Base-by-base conservation (phyloP, 1,140 invertebrate genomes). In the Trachymyrmex septentrionalis region DNA sequence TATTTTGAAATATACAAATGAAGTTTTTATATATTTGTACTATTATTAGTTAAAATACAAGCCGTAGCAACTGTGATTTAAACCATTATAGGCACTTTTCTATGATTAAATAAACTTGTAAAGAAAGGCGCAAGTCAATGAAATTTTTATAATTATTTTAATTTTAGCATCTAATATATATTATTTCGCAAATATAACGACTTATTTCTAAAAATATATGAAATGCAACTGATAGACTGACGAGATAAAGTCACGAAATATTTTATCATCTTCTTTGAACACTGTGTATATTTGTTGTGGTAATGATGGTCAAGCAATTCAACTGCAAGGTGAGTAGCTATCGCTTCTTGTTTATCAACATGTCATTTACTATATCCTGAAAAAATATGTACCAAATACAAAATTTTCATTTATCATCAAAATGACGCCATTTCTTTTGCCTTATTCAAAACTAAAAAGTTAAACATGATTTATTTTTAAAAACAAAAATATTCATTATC, bases 131-230 rank as follows among this genome's bases (percentile, higher is more conserved):
- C 12, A 19, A 59, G 48, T 19, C 2, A 67, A 53, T 67, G 30
- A 71, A 69, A 38, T 30, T 44, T 71, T 34, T 71, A 82, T 75
- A 55, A 67, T 63, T 64, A 89, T 50, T 87, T 84, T 78, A 72
- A 48, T 85, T 87, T 55, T 78, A 77, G 34, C 24, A 30, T 66
- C 21, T 78, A 75, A 61, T 61, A 85, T 76, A 76, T 85, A 67
- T 77, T 77, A 85, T 76, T 67, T 67, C 53, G 59, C 59, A 55
- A 27, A 66, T 34, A 53, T 66, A 78, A 64, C 34, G 59, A 53
- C 38, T 76, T 82, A 85, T 69, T 24, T 86, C 38, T 87, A 73
- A 57, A 63, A 87, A 59, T 72, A 82, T 75, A 77, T n/a, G 72
- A 67, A 48, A 61, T 85, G 34, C 44, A 86, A 73, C 67, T 19